Evolutionary conservation across 2,797 vertebrate genomes (phyloP), one percentile per base, ranked within the genome.

Genomic region (Chelon auratus): DNA sequence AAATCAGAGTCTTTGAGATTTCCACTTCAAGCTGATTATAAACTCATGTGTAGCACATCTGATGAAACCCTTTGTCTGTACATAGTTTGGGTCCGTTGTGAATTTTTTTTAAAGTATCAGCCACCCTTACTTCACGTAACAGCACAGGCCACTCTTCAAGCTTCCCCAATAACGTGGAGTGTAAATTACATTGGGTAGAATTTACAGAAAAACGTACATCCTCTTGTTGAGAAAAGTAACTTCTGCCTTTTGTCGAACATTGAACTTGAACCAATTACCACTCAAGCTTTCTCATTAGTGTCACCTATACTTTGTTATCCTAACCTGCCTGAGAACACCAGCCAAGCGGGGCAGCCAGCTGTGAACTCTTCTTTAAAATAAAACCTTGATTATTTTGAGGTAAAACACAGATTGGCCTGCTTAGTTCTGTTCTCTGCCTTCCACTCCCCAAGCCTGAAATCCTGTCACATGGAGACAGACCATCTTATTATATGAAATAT

Each of bases 401-500:
- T 43, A 24, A 62, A 76, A 47, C 42, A 14, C 48, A 12, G 17
- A 59, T 61, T 37, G 60, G 12, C 73, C 63, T 57, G 40, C 62
- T 62, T 22, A 43, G n/a, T 40, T 18, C 18, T 47, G 1, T 33
- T 42, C 45, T 24, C 36, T 1, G 30, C 57, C 36, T 61, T 39
- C 33, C 52, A 15, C 39, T 55, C 42, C 13, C 5, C 20, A 0
- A 45, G 53, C 26, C 43, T 20, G 9, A 36, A 51, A 45, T 70
- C 81, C 72, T 58, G 30, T 61, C 61, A 77, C 56, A 74, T 42
- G 15, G 24, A 65, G 45, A 39, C 42, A 22, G 63, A 65, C 5
- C 33, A 40, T 72, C 30, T 64, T 37, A 12, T 48, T 4, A 73
- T 71, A 53, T 37, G 11, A 78, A 78, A 70, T 71, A 53, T 77